phyloP scores from a whole-genome alignment of 2,113 vertebrate genomes.

The Ceratotherium simum region DNA sequence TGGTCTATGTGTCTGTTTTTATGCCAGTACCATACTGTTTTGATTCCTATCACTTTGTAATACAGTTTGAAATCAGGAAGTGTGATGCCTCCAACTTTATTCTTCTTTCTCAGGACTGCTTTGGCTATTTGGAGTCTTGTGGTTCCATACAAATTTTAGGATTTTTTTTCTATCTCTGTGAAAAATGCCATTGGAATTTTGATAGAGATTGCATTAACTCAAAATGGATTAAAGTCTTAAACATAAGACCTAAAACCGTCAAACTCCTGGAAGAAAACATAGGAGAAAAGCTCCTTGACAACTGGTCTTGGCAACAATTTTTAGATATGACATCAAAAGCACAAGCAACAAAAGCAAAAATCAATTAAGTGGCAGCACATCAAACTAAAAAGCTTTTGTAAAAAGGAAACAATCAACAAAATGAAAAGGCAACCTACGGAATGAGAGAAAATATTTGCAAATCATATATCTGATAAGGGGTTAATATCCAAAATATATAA shows the following conservation, averaged over 20 bases:
- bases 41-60: not conserved
- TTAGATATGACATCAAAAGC: conserved; percentile 1
- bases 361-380: not conserved
- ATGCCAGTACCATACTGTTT: not conserved
- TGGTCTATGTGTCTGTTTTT: not conserved
- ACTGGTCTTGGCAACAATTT: not conserved
- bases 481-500: not conserved
- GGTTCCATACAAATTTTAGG: not conserved
- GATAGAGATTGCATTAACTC: not conserved
- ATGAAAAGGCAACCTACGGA: not conserved
- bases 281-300: not conserved
- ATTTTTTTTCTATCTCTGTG: not conserved
- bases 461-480: not conserved
- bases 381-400: not conserved
- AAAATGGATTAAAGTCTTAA: not conserved
- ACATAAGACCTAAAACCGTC: not conserved
- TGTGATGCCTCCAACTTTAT: not conserved
- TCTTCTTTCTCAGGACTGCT: not conserved
- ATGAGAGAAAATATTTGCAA: not conserved
- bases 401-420: not conserved
- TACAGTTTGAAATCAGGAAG: not conserved
- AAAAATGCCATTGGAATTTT: conserved; percentile 26
- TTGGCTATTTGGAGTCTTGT: not conserved
- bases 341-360: conserved; percentile 11
- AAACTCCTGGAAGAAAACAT: not conserved